phyloP scores from a whole-genome alignment of 2,888 invertebrate genomes.

The Argyra leucocephala region DNA sequence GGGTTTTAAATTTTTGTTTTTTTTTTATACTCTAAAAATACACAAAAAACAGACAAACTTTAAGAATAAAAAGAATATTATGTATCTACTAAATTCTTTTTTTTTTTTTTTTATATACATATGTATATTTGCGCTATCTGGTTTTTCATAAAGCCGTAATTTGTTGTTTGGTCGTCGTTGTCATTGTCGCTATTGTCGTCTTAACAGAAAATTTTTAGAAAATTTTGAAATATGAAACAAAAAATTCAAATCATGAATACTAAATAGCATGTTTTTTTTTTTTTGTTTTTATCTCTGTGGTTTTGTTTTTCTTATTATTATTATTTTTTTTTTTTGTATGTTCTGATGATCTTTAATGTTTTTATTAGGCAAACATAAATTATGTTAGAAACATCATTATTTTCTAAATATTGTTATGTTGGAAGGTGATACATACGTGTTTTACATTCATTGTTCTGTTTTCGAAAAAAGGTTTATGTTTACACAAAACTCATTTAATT shows the following conservation, averaged over 20 bases:
- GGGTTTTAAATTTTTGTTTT: not conserved
- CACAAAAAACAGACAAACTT: conserved; percentile 3
- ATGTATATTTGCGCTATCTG: not conserved
- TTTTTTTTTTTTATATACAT: too few relatives aligned
- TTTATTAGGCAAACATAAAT: conserved; percentile 6
- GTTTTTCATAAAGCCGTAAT: too few relatives aligned
- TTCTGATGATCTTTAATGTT: conserved; percentile 6
- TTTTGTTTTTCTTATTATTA: too few relatives aligned
- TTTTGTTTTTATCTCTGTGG: too few relatives aligned
- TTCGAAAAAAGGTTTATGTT: too few relatives aligned
- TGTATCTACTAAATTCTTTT: too few relatives aligned
- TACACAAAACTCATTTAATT: too few relatives aligned
- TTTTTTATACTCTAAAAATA: not conserved
- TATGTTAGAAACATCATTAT: conserved; percentile 2
- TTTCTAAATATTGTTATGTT: not conserved
- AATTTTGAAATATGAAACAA: not conserved
- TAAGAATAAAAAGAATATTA: not conserved
- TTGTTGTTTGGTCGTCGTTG: too few relatives aligned
- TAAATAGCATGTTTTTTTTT: not conserved
- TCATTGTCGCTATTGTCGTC: not conserved
- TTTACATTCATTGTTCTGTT: too few relatives aligned
- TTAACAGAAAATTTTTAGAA: not conserved
- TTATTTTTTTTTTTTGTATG: not conserved
- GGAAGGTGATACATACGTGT: not conserved
- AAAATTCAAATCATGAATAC: not conserved